Conservation (phyloP, 2,888 invertebrate species). For the Corythucha ciliata region DNA sequence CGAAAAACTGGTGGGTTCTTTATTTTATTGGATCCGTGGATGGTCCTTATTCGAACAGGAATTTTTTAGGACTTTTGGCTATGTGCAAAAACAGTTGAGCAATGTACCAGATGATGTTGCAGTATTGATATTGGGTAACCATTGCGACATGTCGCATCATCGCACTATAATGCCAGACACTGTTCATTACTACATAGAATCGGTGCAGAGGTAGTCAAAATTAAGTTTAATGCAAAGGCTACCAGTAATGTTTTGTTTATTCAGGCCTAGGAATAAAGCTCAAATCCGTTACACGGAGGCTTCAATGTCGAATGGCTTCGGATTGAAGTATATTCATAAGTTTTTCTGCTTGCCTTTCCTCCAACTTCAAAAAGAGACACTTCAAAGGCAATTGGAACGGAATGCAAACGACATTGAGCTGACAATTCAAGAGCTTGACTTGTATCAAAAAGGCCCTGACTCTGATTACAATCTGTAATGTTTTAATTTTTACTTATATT, state of each 20-base stretch:
- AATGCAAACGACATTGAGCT: conserved; percentile 73
- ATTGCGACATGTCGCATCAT: conserved; percentile 95
- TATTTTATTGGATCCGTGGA: background rate
- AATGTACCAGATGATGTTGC: conserved; percentile 71
- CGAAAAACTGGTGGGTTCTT: conserved; percentile 70
- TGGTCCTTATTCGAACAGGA: background rate
- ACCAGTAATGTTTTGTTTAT: too few relatives aligned
- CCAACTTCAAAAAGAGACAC: conserved; percentile 73
- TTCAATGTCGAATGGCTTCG: conserved; percentile 93
- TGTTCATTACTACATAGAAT: conserved; percentile 58
- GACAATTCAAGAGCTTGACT: conserved; percentile 63
- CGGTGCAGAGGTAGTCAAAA: conserved; percentile 52
- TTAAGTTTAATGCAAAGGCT: too few relatives aligned
- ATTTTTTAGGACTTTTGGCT: conserved; percentile 75
- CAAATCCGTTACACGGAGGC: conserved; percentile 80
- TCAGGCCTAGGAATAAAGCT: conserved; percentile 43
- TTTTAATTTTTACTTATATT: conserved; percentile 1
- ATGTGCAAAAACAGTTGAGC: conserved; percentile 77
- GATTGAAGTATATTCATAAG: conserved; percentile 81
- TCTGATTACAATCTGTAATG: conserved; percentile 56
- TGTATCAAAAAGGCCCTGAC: conserved; percentile 62
- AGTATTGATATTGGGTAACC: conserved; percentile 83
- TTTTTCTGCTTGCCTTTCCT: conserved; percentile 93
- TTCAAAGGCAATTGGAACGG: conserved; percentile 71
- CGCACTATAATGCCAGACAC: conserved; percentile 68